These are phyloP conservation scores for Ichneumoninae sp. DNA, from an alignment of 2,888 invertebrate genomes.

Conservation along the genomic window DNA sequence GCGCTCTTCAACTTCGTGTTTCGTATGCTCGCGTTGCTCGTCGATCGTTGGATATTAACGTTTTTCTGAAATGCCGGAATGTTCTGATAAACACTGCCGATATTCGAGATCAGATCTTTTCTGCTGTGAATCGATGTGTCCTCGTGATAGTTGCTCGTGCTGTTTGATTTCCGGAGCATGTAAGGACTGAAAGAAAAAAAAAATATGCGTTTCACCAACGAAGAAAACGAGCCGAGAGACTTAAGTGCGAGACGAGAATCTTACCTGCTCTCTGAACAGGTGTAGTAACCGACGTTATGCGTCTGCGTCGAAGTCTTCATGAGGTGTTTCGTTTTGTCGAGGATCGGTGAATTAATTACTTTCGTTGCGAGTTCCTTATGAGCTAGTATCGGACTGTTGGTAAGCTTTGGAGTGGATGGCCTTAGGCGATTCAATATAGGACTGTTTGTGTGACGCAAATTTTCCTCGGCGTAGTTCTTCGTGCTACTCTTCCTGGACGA, in stretches of 20 bases:
- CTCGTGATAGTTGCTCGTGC: constrained; percentile 78
- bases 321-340: constrained; percentile 75
- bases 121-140: constrained; percentile 67
- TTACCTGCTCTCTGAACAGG: constrained; percentile 78
- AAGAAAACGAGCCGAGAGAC: background rate
- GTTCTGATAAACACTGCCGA: constrained; percentile 69
- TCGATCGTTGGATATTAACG: constrained; percentile 83
- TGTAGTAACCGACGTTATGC: constrained; percentile 79
- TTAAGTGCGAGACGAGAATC: background rate
- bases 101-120: constrained; percentile 70
- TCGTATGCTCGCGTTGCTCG: constrained; percentile 84
- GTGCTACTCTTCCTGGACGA: constrained; percentile 76
- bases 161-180: constrained; percentile 79
- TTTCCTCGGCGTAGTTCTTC: constrained; percentile 73
- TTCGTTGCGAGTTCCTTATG: constrained; percentile 74
- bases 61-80: constrained; percentile 74
- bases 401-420: constrained; percentile 77
- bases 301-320: constrained; percentile 72
- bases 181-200: constrained; percentile 73
- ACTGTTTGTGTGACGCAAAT: constrained; percentile 76
- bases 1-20: constrained; percentile 73
- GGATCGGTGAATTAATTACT: constrained; percentile 73
- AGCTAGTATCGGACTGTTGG: constrained; percentile 78
- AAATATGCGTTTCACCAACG: background rate
- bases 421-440: constrained; percentile 75